A percentile compares a stretch with the other conserved stretches of the same genome.
These are phyloP conservation scores for Bubo scandiacus DNA, from an alignment of 2,113 vertebrate species.

Conservation along the genomic window DNA sequence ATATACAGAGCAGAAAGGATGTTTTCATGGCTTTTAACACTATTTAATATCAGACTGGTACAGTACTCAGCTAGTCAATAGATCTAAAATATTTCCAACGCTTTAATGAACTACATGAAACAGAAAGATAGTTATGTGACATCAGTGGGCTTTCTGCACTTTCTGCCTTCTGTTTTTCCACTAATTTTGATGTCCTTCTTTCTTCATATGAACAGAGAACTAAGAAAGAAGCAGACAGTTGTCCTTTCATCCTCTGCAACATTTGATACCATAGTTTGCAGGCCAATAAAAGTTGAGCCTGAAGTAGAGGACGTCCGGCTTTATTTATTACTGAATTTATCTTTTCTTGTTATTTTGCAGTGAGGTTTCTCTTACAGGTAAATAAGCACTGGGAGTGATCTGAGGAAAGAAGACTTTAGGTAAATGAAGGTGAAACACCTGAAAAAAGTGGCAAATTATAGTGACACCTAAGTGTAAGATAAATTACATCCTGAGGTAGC, in stretches of 20 bases:
- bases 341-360: neutral
- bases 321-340: neutral
- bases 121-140: neutral
- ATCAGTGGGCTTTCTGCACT: neutral
- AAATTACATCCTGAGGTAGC: neutral
- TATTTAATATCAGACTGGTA: too few species aligned
- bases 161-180: neutral
- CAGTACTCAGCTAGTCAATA: neutral
- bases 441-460: neutral
- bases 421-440: neutral
- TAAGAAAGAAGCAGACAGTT: neutral
- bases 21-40: neutral
- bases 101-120: neutral
- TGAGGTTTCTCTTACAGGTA: neutral
- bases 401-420: neutral
- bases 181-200: neutral
- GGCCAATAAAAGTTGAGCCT: neutral
- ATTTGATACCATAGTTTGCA: neutral
- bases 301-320: neutral
- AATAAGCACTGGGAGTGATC: neutral
- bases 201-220: neutral
- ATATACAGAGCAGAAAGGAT: neutral
- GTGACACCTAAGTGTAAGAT: neutral
- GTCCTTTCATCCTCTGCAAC: neutral
- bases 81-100: neutral